Percentiles rank a stretch among this genome's conserved stretches.
Conservation (phyloP, 2,113 vertebrate genomes). For the Podarcis muralis region DNA sequence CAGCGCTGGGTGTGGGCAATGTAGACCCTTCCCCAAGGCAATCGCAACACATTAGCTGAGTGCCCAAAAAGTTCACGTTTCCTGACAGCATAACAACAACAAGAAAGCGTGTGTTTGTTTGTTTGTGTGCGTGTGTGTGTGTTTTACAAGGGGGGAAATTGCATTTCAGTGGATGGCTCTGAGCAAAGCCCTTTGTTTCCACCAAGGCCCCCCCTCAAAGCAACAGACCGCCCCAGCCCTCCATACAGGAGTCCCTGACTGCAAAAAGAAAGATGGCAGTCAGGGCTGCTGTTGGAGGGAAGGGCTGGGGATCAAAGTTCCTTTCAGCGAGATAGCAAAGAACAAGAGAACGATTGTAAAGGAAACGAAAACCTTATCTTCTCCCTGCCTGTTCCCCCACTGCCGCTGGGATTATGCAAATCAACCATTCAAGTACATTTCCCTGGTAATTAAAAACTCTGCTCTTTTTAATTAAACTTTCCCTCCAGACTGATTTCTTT, state of each 20-base stretch:
- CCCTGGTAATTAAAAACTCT: conserved; percentile 73
- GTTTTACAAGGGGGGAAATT: rapidly evolving
- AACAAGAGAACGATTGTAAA: conserved; percentile 53
- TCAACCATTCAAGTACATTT: conserved; percentile 72
- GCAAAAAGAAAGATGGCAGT: conserved; percentile 22
- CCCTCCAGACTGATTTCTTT: conserved; percentile 56
- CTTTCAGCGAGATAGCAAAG: conserved; percentile 51
- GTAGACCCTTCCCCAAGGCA: not conserved
- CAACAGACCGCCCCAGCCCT: not conserved
- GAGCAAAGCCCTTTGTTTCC: not conserved
- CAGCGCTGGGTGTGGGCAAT: too few species aligned
- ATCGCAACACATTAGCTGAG: not conserved
- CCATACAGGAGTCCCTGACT: not conserved
- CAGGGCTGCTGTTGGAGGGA: not conserved
- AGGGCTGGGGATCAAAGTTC: conserved; percentile 29
- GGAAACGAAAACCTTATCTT: conserved; percentile 60
- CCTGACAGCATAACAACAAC: too few species aligned
- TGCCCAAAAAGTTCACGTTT: rapidly evolving
- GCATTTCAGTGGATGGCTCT: not conserved
- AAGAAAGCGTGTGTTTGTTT: not conserved
- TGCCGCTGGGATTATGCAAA: conserved; percentile 69
- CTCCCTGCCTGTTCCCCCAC: conserved; percentile 58
- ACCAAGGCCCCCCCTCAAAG: not conserved
- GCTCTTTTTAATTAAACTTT: conserved; percentile 75
- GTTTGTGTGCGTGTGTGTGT: not conserved